A percentile compares a stretch with the other conserved stretches of the same genome.
Conservation (phyloP, 2,113 vertebrate genomes). For the Geococcyx californianus region DNA sequence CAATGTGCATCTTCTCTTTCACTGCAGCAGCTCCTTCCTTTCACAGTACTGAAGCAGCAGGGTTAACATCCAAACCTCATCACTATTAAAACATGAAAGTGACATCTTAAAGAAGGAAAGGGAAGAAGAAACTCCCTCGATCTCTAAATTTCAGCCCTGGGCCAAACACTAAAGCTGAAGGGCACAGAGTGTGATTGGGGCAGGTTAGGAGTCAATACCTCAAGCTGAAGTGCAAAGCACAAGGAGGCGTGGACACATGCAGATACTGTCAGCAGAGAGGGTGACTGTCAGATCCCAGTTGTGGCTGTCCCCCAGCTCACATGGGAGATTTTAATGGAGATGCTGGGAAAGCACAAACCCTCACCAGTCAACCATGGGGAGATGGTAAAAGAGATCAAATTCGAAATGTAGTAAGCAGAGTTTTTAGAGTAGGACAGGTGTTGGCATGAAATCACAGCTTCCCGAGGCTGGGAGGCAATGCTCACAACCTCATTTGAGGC, state of each 20-base stretch:
- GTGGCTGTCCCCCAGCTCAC: not conserved
- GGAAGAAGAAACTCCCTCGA: not conserved
- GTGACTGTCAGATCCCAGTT: not conserved
- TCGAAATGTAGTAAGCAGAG: not conserved
- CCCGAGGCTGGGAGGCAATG: not conserved
- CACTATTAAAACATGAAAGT: not conserved
- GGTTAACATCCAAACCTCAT: not conserved
- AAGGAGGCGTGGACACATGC: accelerated
- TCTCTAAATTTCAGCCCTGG: not conserved
- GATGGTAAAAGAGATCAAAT: not conserved
- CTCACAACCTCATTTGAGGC: not conserved
- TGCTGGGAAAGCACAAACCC: not conserved
- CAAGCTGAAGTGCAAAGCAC: accelerated
- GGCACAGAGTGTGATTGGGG: not conserved
- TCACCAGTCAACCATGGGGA: not conserved
- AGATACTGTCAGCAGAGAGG: not conserved
- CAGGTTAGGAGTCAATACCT: not conserved
- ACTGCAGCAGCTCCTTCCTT: not conserved
- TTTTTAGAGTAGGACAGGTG: not conserved
- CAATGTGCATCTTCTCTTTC: not conserved
- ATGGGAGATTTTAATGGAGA: not conserved
- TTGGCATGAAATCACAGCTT: not conserved
- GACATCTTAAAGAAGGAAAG: not conserved
- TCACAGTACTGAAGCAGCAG: not conserved
- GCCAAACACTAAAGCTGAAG: not conserved